Evolutionary conservation across 1,140 invertebrate species (phyloP), one percentile per base, ranked within the genome.

Genomic region (Mercenaria mercenaria): DNA sequence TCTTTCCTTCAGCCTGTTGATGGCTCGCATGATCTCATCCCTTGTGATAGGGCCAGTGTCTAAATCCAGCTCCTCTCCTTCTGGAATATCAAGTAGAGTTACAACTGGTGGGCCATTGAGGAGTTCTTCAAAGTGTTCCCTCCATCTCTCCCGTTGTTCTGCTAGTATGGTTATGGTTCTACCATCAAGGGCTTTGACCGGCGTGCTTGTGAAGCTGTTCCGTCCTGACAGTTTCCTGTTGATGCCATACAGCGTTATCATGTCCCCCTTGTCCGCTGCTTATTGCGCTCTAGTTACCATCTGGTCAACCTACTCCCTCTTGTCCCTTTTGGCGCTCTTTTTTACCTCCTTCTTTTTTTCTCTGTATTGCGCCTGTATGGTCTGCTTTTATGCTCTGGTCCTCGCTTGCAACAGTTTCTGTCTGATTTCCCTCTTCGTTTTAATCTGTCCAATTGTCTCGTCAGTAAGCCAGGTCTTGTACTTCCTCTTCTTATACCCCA

Each of bases 81-180:
- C n/a, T n/a, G n/a, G n/a, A n/a, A 0, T 10, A 47, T 20, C 15
- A 41, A 0, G 13, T 37, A 23, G 34, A 37, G 0, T 11, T 52
- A 47, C 8, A 79, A 41, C 8, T 18, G 39, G 13, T 0, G 11
- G 4, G 43, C 47, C 39, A 79, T n/a, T 18, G n/a, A n/a, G n/a
- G n/a, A n/a, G n/a, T n/a, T n/a, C n/a, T n/a, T n/a, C n/a, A n/a
- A n/a, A n/a, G n/a, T 79, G 41, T 29, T 79, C 76, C 8, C 32
- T 79, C 47, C 76, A 79, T 39, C 43, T 79, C 20, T 79, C 43
- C 1, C 23, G 39, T 34, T 79, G 76, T 10, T 79, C 76, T 32
- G 13, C 0, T 29, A 11, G 15, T 52, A 47, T 79, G 15, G 41
- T 50, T 39, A 52, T 15, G 39, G 29, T 79, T 0, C 23, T 32